A percentile compares a stretch with the other conserved stretches of the same genome.
phyloP scores from a whole-genome alignment of 2,113 vertebrate species.

The Puntigrus tetrazona region DNA sequence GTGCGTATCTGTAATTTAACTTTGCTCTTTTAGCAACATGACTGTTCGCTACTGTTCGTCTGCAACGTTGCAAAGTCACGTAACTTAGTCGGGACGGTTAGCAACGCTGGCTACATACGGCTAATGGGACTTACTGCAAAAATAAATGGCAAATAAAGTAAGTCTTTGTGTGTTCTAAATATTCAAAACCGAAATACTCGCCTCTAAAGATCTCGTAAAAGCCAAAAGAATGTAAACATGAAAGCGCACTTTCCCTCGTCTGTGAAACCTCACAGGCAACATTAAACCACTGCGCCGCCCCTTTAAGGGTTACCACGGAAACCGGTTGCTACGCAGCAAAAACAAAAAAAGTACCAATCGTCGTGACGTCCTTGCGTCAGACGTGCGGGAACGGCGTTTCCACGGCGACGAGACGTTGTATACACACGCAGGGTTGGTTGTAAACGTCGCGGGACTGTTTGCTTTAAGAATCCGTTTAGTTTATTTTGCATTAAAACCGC shows the following conservation, averaged over 20 bases:
- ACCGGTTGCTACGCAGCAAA: conserved; percentile 80
- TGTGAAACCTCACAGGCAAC: not conserved
- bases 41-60: not conserved
- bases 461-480: conserved; percentile 7
- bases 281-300: conserved; percentile 31
- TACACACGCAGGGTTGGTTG: conserved; percentile 63
- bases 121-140: not conserved
- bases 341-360: conserved; percentile 80
- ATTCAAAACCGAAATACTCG: not conserved
- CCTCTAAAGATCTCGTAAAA: not conserved
- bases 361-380: conserved; percentile 77
- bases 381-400: conserved; percentile 76
- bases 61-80: not conserved
- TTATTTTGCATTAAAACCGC: conserved; percentile 5
- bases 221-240: not conserved
- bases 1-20: not conserved
- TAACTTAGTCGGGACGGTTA: not conserved
- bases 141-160: not conserved
- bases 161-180: not conserved
- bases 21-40: not conserved
- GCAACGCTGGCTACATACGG: conserved; percentile 5
- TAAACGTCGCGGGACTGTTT: conserved; percentile 18
- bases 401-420: conserved; percentile 76
- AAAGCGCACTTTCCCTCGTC: not conserved
- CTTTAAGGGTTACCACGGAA: conserved; percentile 68